phyloP scores from a whole-genome alignment of 2,888 invertebrate genomes.

The Margaritifera margaritifera region DNA sequence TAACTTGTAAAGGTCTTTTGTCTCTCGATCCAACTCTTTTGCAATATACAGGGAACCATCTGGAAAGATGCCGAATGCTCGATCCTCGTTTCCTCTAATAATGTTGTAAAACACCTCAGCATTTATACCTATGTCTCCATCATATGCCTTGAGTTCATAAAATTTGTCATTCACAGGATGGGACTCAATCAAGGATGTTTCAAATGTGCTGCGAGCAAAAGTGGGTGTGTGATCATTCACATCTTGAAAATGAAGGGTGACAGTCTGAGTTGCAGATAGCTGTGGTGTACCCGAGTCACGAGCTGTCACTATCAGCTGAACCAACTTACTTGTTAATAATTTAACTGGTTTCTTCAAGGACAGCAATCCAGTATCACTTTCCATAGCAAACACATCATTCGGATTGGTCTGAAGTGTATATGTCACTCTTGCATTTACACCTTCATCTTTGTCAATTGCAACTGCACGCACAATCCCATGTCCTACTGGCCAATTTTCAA shows the following conservation, averaged over 20 bases:
- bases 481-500: constrained; percentile 93
- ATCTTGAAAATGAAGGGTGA: constrained; percentile 80
- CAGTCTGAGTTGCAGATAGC: constrained; percentile 42
- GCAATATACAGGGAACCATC: constrained; percentile 93
- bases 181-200: constrained; percentile 91
- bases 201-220: constrained; percentile 92
- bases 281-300: constrained; percentile 59
- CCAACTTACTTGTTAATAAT: constrained; percentile 24
- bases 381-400: constrained; percentile 85
- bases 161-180: constrained; percentile 89
- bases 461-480: constrained; percentile 92
- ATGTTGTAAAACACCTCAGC: constrained; percentile 77
- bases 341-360: constrained; percentile 83
- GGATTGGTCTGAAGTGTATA: constrained; percentile 88
- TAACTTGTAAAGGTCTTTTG: constrained; percentile 91
- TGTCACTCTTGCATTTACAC: constrained; percentile 88
- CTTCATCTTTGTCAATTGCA: constrained; percentile 89
- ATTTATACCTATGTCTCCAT: constrained; percentile 63
- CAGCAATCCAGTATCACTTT: constrained; percentile 89
- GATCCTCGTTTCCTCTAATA: constrained; percentile 87
- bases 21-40: constrained; percentile 89
- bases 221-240: constrained; percentile 97
- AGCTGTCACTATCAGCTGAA: constrained; percentile 53
- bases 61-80: constrained; percentile 94
- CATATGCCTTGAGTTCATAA: constrained; percentile 57